Evolutionary conservation across 2,113 vertebrate genomes (phyloP).

Genomic region (Pica pica): DNA sequence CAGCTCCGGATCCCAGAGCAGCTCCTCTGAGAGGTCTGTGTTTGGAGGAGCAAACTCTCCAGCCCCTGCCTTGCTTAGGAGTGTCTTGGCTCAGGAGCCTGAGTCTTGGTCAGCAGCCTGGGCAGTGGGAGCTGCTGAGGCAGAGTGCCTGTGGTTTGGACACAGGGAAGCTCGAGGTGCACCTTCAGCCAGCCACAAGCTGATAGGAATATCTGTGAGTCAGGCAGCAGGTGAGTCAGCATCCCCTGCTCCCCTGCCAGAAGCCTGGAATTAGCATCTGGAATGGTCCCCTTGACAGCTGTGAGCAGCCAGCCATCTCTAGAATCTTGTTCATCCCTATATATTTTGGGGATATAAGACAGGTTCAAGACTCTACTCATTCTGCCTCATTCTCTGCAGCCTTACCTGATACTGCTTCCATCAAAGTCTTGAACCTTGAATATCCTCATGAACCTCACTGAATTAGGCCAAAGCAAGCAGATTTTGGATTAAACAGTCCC

Average conservation of each 20-base stretch:
- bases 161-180: neutral
- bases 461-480: neutral
- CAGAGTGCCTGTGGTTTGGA: accelerated
- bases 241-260: neutral
- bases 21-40: neutral
- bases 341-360: neutral
- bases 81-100: neutral
- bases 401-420: neutral
- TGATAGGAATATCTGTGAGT: neutral
- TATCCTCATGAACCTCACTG: neutral
- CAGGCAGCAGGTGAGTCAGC: neutral
- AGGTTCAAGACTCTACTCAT: neutral
- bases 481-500: neutral
- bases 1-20: neutral
- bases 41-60: no score
- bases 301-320: neutral
- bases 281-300: neutral
- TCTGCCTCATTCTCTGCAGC: neutral
- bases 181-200: neutral
- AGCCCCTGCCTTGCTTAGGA: neutral
- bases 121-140: neutral
- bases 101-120: neutral
- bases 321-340: neutral
- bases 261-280: neutral
- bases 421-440: neutral